A percentile compares a stretch with the other conserved stretches of the same genome.
Evolutionary conservation across 2,113 vertebrate genomes (phyloP).

Genomic region (Heloderma charlesbogerti): DNA sequence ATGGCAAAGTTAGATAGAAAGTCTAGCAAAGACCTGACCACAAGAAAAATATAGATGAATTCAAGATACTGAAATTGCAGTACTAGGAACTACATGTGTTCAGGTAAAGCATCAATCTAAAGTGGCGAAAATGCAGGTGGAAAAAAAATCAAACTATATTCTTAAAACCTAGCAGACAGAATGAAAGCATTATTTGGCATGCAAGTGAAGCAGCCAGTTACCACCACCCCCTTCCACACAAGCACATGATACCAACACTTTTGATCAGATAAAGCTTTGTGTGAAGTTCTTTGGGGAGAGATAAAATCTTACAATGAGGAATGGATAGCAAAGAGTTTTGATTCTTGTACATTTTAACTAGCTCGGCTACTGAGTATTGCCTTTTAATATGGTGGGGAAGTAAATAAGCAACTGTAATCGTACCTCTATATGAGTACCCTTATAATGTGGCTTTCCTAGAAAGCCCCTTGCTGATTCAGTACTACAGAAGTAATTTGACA

Average conservation of each 20-base stretch:
- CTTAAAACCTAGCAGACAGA: not conserved
- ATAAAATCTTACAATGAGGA: not conserved
- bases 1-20: not conserved
- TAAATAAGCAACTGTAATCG: slow-evolving; percentile 22
- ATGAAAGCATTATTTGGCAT: not conserved
- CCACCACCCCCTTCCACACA: not conserved
- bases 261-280: not conserved
- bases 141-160: not conserved
- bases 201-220: not conserved
- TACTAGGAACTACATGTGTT: not conserved
- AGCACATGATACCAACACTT: not conserved
- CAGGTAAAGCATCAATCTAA: not conserved
- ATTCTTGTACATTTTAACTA: not conserved
- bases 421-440: not conserved
- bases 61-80: not conserved
- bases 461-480: slow-evolving; percentile 67
- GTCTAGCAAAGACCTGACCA: not conserved
- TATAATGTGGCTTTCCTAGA: slow-evolving; percentile 67
- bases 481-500: slow-evolving; percentile 24
- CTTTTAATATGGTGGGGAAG: not conserved
- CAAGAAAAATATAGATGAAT: not conserved
- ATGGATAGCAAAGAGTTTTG: not conserved
- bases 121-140: not conserved
- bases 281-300: not conserved
- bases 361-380: not conserved